Evolutionary conservation across 2,888 invertebrate genomes (phyloP), one percentile per base, ranked within the genome.

Genomic region (Agapostemon virescens): DNA sequence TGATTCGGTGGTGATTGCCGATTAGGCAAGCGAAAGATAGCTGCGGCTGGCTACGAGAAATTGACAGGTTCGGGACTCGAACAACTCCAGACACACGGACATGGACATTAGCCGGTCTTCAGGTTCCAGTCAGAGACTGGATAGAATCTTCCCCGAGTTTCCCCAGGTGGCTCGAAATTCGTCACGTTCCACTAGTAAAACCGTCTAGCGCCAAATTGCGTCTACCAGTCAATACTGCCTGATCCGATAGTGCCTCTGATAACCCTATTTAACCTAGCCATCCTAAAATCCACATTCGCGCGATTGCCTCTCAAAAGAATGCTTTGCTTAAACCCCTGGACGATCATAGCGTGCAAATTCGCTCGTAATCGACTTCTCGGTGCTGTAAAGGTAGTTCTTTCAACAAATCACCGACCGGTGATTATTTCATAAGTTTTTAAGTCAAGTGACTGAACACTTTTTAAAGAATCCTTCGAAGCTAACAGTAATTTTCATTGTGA

Each of bases 161-260:
- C 30, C 20, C 17, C 17, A 4, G 26, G 45, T 13, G 11, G 2
- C 26, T 36, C 26, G 38, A 7, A 69, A 58, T 55, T 23, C 55
- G 38, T 38, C 55, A 26, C 36, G 71, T 61, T n/a, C 40, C 0
- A n/a, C 9, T 30, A 40, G 40, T 23, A 67, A 55, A 74, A 15
- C 73, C 70, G 63, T 45, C 23, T 23, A 58, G 17, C 23, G 30
- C 15, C 40, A 33, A 40, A 63, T 64, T 55, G 52, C 63, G 4
- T 17, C 42, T 30, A 42, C 2, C 17, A 42, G 66, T 26, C 66
- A 0, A 66, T 66, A 17, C 17, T 42, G 9, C 9, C 17, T n/a
- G 36, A n/a, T 20, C 33, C 20, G 2, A 30, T 20, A 0, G 63
- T 1, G 0, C 13, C n/a, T 36, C 63, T n/a, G 36, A 63, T 63